These are phyloP conservation scores for Operophtera brumata DNA, from an alignment of 2,888 invertebrate species.

Conservation along the genomic window DNA sequence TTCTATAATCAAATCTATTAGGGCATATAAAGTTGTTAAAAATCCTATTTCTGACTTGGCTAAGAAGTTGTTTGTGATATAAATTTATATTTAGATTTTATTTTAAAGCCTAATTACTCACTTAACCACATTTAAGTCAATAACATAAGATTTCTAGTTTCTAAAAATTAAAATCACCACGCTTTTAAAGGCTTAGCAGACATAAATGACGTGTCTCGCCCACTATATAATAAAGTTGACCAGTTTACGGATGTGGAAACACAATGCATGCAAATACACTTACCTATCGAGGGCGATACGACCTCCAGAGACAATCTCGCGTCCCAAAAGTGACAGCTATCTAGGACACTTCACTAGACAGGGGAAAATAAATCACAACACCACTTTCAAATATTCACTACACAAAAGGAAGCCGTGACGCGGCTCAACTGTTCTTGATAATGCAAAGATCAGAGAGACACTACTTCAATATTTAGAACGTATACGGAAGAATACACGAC, in stretches of 20 bases:
- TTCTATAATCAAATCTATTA: too few relatives aligned
- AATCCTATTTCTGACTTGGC: too few relatives aligned
- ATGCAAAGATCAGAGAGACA: conserved; percentile 73
- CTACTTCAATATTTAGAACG: conserved; percentile 59
- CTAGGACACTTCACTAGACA: conserved; percentile 68
- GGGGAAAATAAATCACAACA: conserved; percentile 74
- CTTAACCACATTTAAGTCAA: too few relatives aligned
- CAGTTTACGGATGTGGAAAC: conserved; percentile 58
- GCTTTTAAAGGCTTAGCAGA: conserved; percentile 52
- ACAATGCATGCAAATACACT: conserved; percentile 69
- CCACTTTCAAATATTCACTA: conserved; percentile 66
- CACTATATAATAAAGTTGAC: conserved; percentile 50
- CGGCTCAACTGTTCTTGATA: conserved; percentile 73
- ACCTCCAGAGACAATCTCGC: conserved; percentile 62
- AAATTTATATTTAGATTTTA: too few relatives aligned
- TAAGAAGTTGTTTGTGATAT: too few relatives aligned
- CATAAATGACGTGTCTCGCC: conserved; percentile 73
- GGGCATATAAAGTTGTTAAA: too few relatives aligned
- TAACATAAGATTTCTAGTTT: not conserved
- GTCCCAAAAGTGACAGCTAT: conserved; percentile 62
- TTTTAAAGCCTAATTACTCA: too few relatives aligned
- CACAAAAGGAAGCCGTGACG: conserved; percentile 48
- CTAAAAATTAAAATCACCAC: conserved; percentile 26
- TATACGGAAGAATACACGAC: conserved; percentile 64
- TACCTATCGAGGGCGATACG: conserved; percentile 65